phyloP scores from a whole-genome alignment of 2,113 vertebrate genomes.

The Nymphicus hollandicus region DNA sequence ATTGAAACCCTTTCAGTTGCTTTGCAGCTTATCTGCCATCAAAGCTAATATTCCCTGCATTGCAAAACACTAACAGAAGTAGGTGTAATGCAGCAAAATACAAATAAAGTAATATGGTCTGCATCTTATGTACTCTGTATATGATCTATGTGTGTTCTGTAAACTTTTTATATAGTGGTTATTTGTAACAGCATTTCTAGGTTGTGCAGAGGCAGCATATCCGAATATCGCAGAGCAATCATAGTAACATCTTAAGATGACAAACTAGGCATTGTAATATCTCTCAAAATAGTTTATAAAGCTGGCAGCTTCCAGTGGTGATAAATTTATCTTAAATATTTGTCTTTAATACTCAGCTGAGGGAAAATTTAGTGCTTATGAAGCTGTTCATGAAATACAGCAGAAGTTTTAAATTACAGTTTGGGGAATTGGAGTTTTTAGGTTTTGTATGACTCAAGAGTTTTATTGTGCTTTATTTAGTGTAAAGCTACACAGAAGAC shows the following conservation, averaged over 20 bases:
- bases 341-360: not conserved
- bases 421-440: not conserved
- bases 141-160: slow-evolving; percentile 73
- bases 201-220: slow-evolving; percentile 27
- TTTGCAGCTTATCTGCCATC: slow-evolving; percentile 3
- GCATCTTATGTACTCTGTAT: slow-evolving; percentile 78
- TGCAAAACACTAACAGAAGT: not conserved
- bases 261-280: not conserved
- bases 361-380: not conserved
- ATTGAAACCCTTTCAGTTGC: slow-evolving; percentile 45
- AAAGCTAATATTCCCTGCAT: slow-evolving; percentile 20
- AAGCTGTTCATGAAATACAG: slow-evolving; percentile 9
- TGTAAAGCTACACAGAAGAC: not conserved
- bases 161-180: slow-evolving; percentile 53
- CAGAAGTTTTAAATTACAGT: not conserved
- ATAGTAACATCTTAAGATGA: not conserved
- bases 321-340: slow-evolving; percentile 3
- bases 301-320: not conserved
- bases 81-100: not conserved
- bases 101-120: slow-evolving; percentile 47
- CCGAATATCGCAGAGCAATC: not conserved
- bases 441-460: not conserved
- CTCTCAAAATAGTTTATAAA: not conserved
- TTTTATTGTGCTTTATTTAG: slow-evolving; percentile 36
- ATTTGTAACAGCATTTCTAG: slow-evolving; percentile 45